These are phyloP conservation scores for Helleia helle DNA, from an alignment of 2,888 invertebrate species.

Conservation along the genomic window DNA sequence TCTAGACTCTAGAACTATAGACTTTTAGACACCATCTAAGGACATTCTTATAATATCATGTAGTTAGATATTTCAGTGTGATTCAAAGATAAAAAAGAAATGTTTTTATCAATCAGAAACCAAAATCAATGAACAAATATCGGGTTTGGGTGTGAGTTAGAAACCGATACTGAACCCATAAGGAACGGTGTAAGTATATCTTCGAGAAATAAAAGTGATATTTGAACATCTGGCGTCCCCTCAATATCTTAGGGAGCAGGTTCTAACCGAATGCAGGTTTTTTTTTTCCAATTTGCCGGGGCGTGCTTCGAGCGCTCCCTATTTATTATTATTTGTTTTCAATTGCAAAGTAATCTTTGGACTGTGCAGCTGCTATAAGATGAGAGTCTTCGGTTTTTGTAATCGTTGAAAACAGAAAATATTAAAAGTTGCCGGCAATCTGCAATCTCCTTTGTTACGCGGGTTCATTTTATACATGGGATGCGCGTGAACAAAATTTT, in stretches of 20 bases:
- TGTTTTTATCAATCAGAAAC: too few relatives aligned
- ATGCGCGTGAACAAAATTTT: too few relatives aligned
- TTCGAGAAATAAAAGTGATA: conserved; percentile 43
- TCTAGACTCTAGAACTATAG: too few relatives aligned
- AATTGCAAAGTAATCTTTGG: conserved; percentile 68
- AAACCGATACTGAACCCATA: too few relatives aligned
- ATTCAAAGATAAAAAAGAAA: too few relatives aligned
- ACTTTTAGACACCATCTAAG: too few relatives aligned
- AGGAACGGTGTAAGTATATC: too few relatives aligned
- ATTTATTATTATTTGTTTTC: conserved; percentile 73
- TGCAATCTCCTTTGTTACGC: conserved; percentile 2
- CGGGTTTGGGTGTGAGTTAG: too few relatives aligned
- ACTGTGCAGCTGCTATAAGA: conserved; percentile 57
- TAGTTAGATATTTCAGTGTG: too few relatives aligned
- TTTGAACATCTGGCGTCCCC: conserved; percentile 51
- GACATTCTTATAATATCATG: too few relatives aligned
- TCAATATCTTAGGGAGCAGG: conserved; percentile 45
- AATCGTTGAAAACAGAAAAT: conserved; percentile 19
- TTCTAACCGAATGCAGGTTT: conserved; percentile 23
- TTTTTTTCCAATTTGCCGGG: conserved; percentile 59
- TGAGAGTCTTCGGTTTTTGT: conserved; percentile 26
- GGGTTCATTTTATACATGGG: too few relatives aligned
- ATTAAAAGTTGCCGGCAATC: conserved; percentile 19
- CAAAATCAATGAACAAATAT: too few relatives aligned
- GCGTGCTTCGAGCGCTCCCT: conserved; percentile 45